Base-by-base conservation (phyloP, 2,797 vertebrate genomes). In the Babyrousa celebensis region DNA sequence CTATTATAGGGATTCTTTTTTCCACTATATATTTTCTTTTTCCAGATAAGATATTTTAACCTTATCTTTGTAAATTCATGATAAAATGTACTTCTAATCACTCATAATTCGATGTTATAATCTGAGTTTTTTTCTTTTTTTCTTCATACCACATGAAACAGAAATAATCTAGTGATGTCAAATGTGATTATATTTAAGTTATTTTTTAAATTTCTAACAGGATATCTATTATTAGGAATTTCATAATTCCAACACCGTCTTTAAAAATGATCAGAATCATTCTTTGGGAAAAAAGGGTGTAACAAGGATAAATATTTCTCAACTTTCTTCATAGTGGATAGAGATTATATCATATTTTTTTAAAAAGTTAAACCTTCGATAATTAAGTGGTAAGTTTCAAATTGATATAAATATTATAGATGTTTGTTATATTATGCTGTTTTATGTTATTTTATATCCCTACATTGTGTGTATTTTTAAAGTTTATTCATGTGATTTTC, bases 341-440 rank as follows among this genome's bases (percentile, higher is more conserved):
- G 98, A 2, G 99, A 99, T 96, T 99, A 98, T 90, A 97, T 99
- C 85, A 97, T 98, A 97, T 98, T 99, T 99, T 98, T 99, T 99
- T 97, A 32, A 85, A 78, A 89, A 86, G 40, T 89, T 60, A 96
- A 98, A 20, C 98, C 99, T 74, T 93, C 98, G 62, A 80, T 89
- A 93, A 84, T 99, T 58, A 97, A 98, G 54, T 98, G 98, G 99
- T 99, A 96, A 98, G 99, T 98, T 80, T 96, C 83, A 89, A 67
- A 80, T 72, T 70, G 23, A 75, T 77, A 63, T 68, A 52, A 84
- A 75, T 56, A 52, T 29, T 29, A 72, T 79, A 95, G 29, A 75
- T 80, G 29, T 67, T 60, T 58, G 7, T 67, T 88, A 36, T 36
- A 36, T 36, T 36, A 36, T 36, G 36, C 36, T 58, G 7, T 67